Evolutionary conservation across 2,888 invertebrate genomes (phyloP), one percentile per base, ranked within the genome.

Genomic region (Fabriciana adippe): DNA sequence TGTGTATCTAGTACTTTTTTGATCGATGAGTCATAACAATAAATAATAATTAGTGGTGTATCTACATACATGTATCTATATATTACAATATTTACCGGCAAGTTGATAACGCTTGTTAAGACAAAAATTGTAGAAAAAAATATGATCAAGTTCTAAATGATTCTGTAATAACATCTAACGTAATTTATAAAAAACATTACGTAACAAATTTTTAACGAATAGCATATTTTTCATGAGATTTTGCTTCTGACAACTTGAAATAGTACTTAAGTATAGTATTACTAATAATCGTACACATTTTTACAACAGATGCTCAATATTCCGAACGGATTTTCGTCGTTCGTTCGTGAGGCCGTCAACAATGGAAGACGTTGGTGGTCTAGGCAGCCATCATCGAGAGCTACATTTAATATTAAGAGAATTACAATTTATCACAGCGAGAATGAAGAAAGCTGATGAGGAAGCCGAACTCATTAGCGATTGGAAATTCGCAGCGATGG

Each of bases 401-500:
- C 94, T 98, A 78, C 96, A 97, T 85, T 95, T 96, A 83, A 99
- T 99, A 84, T 94, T 99, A 75, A 95, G 96, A 78, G 99, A 99
- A 93, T 93, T 99, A 78, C 97, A 97, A 92, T 98, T 98, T 93
- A 98, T 99, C 85, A 99, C 99, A 53, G 95, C 96, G 78, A 95
- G 98, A 81, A 97, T 99, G 96, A 96, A 97, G 88, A 97, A 98
- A 88, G 96, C 98, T 66, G 99, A 99, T 84, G 97, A 98, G 81
- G 97, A 98, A 84, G 96, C 96, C 68, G 98, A 98, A 86, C 94
- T 97, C 76, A 97, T 97, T 80, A 97, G 97, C 90, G 99, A 99
- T 89, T 99, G 99, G 99, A 98, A 98, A 89, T 99, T 99, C 88
- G 99, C 99, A 68, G 99, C 98, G 75, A 98, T 99, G 97, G 99